Percentiles rank a stretch among this genome's conserved stretches.
Conservation (phyloP, 2,888 invertebrate species). For the Lochmaea capreae region DNA sequence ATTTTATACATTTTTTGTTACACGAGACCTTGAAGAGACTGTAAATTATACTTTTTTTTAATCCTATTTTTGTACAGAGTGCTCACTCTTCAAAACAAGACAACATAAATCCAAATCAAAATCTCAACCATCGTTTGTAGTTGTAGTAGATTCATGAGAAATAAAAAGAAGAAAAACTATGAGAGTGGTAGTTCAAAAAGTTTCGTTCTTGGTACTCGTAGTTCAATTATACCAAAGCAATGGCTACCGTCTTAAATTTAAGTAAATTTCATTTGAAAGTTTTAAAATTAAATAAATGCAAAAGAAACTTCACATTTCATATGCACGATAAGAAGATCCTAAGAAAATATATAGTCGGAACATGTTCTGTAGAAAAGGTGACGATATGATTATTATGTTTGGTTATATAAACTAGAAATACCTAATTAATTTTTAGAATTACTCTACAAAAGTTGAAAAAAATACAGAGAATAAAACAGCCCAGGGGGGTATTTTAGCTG, state of each 20-base stretch:
- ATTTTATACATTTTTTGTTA: no score
- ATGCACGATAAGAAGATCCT: conserved; percentile 47
- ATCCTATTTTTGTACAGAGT: background rate
- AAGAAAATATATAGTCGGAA: conserved; percentile 41
- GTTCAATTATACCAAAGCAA: conserved; percentile 43
- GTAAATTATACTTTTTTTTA: no score
- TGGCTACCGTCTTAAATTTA: conserved; percentile 54
- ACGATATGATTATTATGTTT: background rate
- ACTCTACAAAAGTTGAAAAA: conserved; percentile 47
- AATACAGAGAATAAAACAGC: conserved; percentile 45
- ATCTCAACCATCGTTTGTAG: background rate
- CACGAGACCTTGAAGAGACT: no score
- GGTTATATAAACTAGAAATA: conserved; percentile 28
- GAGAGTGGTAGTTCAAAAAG: conserved; percentile 24
- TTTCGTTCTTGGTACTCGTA: conserved; percentile 20
- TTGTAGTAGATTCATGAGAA: background rate
- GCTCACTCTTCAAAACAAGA: background rate
- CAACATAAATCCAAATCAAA: background rate
- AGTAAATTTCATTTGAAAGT: conserved; percentile 53
- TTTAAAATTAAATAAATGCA: conserved; percentile 46
- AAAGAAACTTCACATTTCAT: conserved; percentile 49
- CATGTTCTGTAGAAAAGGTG: conserved; percentile 1
- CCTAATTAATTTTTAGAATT: conserved; percentile 46
- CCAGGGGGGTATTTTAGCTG: conserved; percentile 55
- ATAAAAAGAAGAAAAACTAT: background rate